Conservation (phyloP, 2,113 vertebrate genomes). For the Lycaon pictus region DNA sequence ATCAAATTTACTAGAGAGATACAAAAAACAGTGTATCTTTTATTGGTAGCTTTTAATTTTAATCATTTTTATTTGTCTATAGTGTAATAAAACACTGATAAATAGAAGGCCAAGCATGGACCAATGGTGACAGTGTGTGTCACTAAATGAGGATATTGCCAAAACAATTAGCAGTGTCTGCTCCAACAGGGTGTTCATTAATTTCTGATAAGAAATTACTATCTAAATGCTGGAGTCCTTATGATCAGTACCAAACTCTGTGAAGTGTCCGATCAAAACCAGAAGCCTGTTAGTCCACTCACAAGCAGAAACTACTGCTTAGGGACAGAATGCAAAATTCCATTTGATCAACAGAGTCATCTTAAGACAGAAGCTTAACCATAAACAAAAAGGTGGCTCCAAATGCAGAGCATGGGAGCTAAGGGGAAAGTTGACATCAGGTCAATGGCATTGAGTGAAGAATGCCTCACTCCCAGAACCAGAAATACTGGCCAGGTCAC, state of each 20-base stretch:
- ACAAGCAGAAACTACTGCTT: background rate
- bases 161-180: background rate
- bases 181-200: background rate
- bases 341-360: background rate
- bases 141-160: background rate
- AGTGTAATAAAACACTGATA: background rate
- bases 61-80: constrained; percentile 21
- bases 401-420: background rate
- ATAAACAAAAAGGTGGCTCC: background rate
- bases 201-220: background rate
- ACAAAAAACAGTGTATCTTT: background rate
- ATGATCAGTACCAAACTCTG: background rate
- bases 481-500: background rate
- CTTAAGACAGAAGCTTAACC: background rate
- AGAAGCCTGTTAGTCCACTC: background rate
- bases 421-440: background rate
- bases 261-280: background rate
- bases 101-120: background rate
- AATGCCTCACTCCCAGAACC: background rate
- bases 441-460: background rate
- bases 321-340: background rate
- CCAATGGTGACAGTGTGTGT: background rate
- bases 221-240: background rate
- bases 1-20: background rate
- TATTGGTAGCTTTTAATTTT: background rate